A percentile compares a stretch with the other conserved stretches of the same genome.
Evolutionary conservation across 2,113 vertebrate species (phyloP).

Genomic region (Solea solea): DNA sequence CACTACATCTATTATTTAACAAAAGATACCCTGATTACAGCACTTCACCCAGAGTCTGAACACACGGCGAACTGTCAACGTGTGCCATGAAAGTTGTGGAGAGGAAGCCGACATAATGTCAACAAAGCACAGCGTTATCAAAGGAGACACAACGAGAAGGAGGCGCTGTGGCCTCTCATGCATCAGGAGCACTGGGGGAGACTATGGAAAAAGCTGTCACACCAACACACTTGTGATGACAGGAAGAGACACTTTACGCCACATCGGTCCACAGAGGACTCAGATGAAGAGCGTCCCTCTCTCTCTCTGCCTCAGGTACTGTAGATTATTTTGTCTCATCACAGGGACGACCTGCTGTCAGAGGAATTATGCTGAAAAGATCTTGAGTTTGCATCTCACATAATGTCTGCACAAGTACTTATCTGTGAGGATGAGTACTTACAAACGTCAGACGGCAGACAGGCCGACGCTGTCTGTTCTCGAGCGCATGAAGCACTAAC

Average conservation of each 20-base stretch:
- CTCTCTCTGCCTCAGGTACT: neutral
- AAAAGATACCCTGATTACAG: slow-evolving; percentile 51
- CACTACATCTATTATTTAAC: slow-evolving; percentile 53
- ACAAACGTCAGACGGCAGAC: neutral
- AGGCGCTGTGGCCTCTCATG: slow-evolving; percentile 11
- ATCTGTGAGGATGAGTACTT: neutral
- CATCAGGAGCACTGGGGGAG: neutral
- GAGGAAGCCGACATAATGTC: slow-evolving; percentile 43
- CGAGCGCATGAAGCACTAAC: slow-evolving; percentile 2
- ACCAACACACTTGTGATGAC: slow-evolving; percentile 20
- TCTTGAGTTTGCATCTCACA: neutral
- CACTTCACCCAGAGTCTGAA: slow-evolving; percentile 35
- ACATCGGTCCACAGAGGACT: neutral
- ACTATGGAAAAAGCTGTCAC: neutral
- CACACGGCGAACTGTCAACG: slow-evolving; percentile 53
- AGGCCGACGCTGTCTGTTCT: slow-evolving; percentile 10
- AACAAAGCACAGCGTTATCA: slow-evolving; percentile 36
- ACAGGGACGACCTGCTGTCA: neutral
- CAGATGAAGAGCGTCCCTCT: neutral
- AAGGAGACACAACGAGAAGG: slow-evolving; percentile 37
- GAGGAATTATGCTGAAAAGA: neutral
- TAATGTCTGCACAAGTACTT: neutral
- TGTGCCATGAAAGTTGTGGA: slow-evolving; percentile 7
- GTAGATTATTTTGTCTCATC: neutral
- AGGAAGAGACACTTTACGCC: slow-evolving; percentile 2